Evolutionary conservation across 2,797 vertebrate species (phyloP), one percentile per base, ranked within the genome.

Genomic region (Ctenopoma multispine): DNA sequence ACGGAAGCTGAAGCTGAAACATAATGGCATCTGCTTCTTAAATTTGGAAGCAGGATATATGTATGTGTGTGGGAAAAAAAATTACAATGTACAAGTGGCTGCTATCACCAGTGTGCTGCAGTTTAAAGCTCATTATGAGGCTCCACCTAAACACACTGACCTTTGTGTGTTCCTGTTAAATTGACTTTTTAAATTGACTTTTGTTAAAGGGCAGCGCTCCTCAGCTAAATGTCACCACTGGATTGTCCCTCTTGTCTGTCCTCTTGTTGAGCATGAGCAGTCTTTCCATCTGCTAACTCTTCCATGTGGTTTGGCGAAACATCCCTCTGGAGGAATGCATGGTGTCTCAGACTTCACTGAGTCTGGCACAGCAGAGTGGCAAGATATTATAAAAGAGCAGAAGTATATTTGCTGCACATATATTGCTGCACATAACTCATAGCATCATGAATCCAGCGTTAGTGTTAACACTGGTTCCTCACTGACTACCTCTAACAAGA

Each of bases 151-250:
- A 85, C 81, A 88, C 72, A 62, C 76, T 90, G 90, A 90, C 91
- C 90, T 92, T 92, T 91, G 70, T 79, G 67, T 63, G 75, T 74
- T 80, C 60, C 68, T 78, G 68, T 80, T 91, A 86, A 92, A 92
- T 89, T 86, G 88, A 90, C 87, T 91, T 93, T 80, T 20, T 89
- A 86, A 92, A 92, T 89, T 86, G 88, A 90, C 87, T 91, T 93
- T 80, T 20, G 75, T 84, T 77, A 91, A 92, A 93, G 90, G 90
- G 82, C 90, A 89, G 53, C 23, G 75, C 78, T 78, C 69, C 63
- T 74, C 84, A 41, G 80, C 68, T 80, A 91, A 93, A 93, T 92
- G 90, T 88, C 90, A 92, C 66, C 46, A 4, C 63, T 71, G 84
- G 80, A 84, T 79, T 72, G 76, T 78, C n/a, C 67, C 75, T 70